Conservation (phyloP, 2,888 invertebrate species). For the Sphaerophoria rueppellii region DNA sequence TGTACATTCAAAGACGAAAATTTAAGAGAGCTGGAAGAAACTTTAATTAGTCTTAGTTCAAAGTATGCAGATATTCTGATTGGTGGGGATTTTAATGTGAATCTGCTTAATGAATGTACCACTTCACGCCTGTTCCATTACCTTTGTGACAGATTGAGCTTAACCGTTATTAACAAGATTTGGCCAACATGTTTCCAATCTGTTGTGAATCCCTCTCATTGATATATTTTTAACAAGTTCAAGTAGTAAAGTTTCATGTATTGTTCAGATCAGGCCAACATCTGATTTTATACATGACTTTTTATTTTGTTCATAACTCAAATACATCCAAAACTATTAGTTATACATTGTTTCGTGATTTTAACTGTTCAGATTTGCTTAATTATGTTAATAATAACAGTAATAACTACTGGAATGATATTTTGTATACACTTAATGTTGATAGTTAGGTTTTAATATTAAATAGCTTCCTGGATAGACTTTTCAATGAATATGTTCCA, state of each 20-base stretch:
- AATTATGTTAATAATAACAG: too few relatives aligned
- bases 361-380: not conserved
- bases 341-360: not conserved
- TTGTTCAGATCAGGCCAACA: not conserved
- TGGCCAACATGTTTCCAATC: slow-evolving; percentile 7
- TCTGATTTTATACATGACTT: slow-evolving; percentile 12
- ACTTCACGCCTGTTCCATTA: not conserved
- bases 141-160: not conserved
- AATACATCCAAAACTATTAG: not conserved
- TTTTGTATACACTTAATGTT: not conserved
- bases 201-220: not conserved
- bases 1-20: not conserved
- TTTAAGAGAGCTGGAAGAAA: not conserved
- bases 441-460: not conserved
- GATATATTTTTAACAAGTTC: slow-evolving; percentile 7
- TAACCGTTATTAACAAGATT: not conserved
- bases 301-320: not conserved
- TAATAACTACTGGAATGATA: slow-evolving; percentile 7
- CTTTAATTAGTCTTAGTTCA: not conserved
- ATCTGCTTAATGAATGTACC: not conserved
- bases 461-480: not conserved
- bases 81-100: slow-evolving; percentile 5
- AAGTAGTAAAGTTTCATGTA: not conserved
- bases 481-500: too few relatives aligned
- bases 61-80: not conserved